A percentile compares a stretch with the other conserved stretches of the same genome.
Conservation (phyloP, 2,797 vertebrate genomes). For the Darevskia nairensis region DNA sequence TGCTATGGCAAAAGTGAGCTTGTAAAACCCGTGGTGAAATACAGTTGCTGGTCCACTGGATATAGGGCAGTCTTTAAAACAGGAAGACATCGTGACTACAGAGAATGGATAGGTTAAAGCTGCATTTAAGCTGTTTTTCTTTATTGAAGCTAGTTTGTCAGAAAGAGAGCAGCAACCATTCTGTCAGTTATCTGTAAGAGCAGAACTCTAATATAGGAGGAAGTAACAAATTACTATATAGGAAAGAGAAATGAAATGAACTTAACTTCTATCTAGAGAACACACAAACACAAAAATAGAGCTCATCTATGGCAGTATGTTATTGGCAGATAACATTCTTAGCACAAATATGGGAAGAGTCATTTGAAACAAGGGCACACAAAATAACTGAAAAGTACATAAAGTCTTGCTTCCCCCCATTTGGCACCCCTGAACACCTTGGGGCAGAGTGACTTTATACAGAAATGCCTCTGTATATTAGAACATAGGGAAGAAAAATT, state of each 20-base stretch:
- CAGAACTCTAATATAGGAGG: slow-evolving; percentile 47
- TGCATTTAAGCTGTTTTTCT: slow-evolving; percentile 52
- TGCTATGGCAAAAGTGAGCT: slow-evolving; percentile 39
- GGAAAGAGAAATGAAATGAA: slow-evolving; percentile 57
- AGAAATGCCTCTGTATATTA: slow-evolving; percentile 10
- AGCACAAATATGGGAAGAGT: slow-evolving; percentile 6
- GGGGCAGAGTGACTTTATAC: not conserved
- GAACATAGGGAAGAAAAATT: slow-evolving; percentile 48
- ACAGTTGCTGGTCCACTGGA: slow-evolving; percentile 58
- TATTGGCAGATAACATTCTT: slow-evolving; percentile 33
- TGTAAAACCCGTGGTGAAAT: slow-evolving; percentile 52
- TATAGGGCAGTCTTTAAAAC: slow-evolving; percentile 32
- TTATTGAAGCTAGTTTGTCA: slow-evolving; percentile 71
- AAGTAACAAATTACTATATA: slow-evolving; percentile 54
- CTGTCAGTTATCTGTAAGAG: slow-evolving; percentile 64
- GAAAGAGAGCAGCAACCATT: slow-evolving; percentile 44
- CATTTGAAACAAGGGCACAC: slow-evolving; percentile 11
- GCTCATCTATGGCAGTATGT: slow-evolving; percentile 12
- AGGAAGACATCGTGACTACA: slow-evolving; percentile 38
- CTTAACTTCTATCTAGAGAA: slow-evolving; percentile 54
- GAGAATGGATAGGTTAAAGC: slow-evolving; percentile 64
- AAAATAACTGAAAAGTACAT: not conserved
- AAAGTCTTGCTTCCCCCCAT: not conserved
- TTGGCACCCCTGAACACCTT: not conserved
- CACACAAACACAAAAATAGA: slow-evolving; percentile 36